phyloP scores from a whole-genome alignment of 2,888 invertebrate species.

The Nomada ferruginata region DNA sequence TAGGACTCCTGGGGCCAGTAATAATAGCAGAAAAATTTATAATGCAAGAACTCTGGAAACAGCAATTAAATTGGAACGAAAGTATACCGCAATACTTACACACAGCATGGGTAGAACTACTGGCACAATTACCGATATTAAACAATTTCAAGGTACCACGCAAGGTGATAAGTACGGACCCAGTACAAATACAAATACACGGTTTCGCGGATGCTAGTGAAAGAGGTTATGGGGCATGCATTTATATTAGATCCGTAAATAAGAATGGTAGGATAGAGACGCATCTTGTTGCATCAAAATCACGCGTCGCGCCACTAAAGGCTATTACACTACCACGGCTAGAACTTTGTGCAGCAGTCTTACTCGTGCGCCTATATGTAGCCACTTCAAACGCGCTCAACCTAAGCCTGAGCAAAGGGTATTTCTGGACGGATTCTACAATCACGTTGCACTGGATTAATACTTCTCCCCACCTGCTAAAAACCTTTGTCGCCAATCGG shows the following conservation, averaged over 20 bases:
- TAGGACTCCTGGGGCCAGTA: conserved; percentile 21
- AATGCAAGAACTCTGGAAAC: conserved; percentile 41
- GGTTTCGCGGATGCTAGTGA: conserved; percentile 39
- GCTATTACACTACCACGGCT: conserved; percentile 1
- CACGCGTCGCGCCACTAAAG: conserved; percentile 32
- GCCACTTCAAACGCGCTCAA: not conserved
- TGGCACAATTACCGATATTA: too few species aligned
- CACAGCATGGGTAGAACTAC: conserved; percentile 27
- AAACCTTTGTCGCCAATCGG: conserved; percentile 18
- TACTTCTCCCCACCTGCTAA: not conserved
- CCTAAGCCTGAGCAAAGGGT: not conserved
- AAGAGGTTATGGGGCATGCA: conserved; percentile 13
- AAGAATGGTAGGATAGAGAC: not conserved
- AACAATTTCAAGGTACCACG: not conserved
- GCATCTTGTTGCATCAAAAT: conserved; percentile 25
- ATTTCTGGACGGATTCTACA: not conserved
- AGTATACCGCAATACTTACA: conserved; percentile 26
- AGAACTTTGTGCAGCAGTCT: conserved; percentile 19
- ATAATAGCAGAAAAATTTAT: conserved; percentile 34
- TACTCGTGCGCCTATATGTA: not conserved
- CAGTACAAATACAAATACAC: not conserved
- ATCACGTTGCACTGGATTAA: conserved; percentile 8
- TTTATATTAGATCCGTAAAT: not conserved
- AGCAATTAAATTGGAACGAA: conserved; percentile 47
- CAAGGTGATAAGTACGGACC: accelerated